Evolutionary conservation across 2,888 invertebrate species (phyloP), one percentile per base, ranked within the genome.

Genomic region (Neoitamus cyanurus): DNA sequence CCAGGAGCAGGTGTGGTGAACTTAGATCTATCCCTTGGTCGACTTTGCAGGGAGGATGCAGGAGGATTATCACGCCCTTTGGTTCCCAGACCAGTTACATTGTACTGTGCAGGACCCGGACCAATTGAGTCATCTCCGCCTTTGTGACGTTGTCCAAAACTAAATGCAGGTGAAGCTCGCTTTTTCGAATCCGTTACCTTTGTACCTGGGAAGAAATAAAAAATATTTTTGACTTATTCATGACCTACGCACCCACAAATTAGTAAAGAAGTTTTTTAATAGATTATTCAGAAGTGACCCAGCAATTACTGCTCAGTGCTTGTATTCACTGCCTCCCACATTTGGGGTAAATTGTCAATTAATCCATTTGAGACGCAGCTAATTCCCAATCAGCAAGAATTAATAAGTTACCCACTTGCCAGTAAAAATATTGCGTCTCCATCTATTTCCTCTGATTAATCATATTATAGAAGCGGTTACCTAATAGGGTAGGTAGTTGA

Each of bases 41-140:
- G 94, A 80, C 96, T 95, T 89, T 97, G 96, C 37, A 98, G 93
- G 3, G 97, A 96, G 37, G 94, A 93, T 3, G 97, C 95, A 5
- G 95, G 95, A 9, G 96, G 95, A 84, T 93, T 94, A 86, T 97
- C 95, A 89, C 91, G 91, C 94, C 97, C 97, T 94, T 96, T 97
- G 69, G 95, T 93, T 84, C 96, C 95, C 89, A 97, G 93, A 86
- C 97, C 97, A 87, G 95, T 95, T 73, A 97, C 95, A 90, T 97
- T 96, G 91, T 97, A 97, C 86, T 96, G 94, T n/a, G 97, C 97
- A 15, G 97, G 97, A 25, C 97, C 97, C 1, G 97, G 97, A 36
- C 97, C 97, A 87, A 89, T 87, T 7, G 91, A 90, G 36, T 93
- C 93, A 37, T 92, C 90, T 73, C 92, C 93, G n/a, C 92, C 92